A percentile compares a stretch with the other conserved stretches of the same genome.
Conservation (phyloP, 1,140 invertebrate genomes). For the Euglossa dilemma region DNA sequence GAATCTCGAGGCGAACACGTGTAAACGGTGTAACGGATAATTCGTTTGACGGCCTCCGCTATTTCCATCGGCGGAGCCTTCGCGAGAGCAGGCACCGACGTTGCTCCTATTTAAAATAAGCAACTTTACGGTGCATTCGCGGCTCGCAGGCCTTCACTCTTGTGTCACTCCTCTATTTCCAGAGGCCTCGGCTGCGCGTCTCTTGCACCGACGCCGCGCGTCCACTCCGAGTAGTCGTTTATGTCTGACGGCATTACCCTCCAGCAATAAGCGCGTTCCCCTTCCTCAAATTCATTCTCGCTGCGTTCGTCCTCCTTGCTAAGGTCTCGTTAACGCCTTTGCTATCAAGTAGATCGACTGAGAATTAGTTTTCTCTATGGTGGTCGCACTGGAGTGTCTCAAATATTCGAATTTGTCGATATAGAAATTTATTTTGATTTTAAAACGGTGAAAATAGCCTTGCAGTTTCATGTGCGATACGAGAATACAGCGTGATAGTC, state of each 20-base stretch:
- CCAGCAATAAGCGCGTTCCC: not conserved
- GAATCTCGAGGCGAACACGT: not conserved
- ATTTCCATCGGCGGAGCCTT: conserved; percentile 50
- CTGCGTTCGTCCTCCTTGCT: too few species aligned
- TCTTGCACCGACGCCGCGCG: conserved; percentile 3
- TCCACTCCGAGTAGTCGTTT: conserved; percentile 20
- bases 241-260: not conserved
- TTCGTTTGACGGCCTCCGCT: conserved; percentile 19
- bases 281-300: too few species aligned
- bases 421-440: too few species aligned
- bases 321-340: too few species aligned
- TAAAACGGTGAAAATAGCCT: too few species aligned
- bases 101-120: conserved; percentile 52
- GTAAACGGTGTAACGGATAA: conserved; percentile 24
- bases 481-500: too few species aligned
- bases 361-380: too few species aligned
- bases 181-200: conserved; percentile 20
- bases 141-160: conserved; percentile 44
- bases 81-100: conserved; percentile 17
- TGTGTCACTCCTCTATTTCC: conserved; percentile 54
- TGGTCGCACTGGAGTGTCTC: too few species aligned
- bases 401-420: too few species aligned
- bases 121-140: conserved; percentile 42
- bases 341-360: too few species aligned
- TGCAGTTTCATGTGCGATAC: too few species aligned